Base-by-base conservation (phyloP, 1,140 invertebrate genomes). In the Drosophila sp. region DNA sequence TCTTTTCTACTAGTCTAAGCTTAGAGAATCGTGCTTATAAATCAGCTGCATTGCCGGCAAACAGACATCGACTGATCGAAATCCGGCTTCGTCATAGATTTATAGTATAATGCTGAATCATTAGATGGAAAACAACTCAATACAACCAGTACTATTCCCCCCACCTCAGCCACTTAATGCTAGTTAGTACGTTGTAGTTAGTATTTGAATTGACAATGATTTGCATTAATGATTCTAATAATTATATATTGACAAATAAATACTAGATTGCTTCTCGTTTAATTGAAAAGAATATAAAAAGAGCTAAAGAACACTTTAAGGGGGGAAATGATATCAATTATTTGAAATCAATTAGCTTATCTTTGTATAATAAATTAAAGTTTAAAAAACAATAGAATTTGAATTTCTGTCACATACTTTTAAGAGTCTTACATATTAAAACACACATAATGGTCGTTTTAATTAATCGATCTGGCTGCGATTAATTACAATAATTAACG, bases 21-120 rank as follows among this genome's bases (percentile, higher is more conserved):
- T 4, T 16, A 14, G 40, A 63, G 46, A 38, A 77, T 72, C 70
- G 77, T 63, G 78, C 62, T 73, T 78, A 53, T 87, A 86, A 72
- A 76, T 86, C 70, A 75, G 46, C 34, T 50, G 43, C 63, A 48
- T 48, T 79, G 38, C 38, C 59, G 46, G 18, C 59, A 46, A 56
- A 54, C 72, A 58, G 66, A 86, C n/a, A n/a, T n/a, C n/a, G 72
- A 76, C 83, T 82, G 51, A 62, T 34, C 9, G 36, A 36, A 79
- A 87, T 89, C 82, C 83, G 82, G 83, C 82, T 82, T 46, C 21
- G 46, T 70, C 41, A 32, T 71, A 56, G 64, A 72, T 67, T 82
- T n/a, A n/a, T n/a, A n/a, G n/a, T 87, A 81, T 87, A 89, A 76
- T 86, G 59, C 66, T 78, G 59, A 78, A 76, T 86, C 80, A 87